Conservation (phyloP, 1,140 invertebrate species). For the Drosophila trapezifrons region DNA sequence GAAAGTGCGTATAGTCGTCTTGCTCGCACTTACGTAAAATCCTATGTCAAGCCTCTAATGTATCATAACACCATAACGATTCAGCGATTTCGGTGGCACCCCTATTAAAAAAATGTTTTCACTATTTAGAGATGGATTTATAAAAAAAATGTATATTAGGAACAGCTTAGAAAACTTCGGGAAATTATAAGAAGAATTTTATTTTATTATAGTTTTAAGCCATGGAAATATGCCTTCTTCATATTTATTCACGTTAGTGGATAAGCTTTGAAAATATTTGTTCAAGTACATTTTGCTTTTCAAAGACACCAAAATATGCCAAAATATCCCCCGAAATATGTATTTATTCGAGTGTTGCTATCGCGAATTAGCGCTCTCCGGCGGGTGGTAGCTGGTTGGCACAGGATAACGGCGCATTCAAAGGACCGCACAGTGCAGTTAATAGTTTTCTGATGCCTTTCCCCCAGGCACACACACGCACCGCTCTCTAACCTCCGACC, state of each 20-base stretch:
- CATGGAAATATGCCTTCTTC: neutral
- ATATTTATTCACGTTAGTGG: neutral
- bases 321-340: constrained; percentile 1
- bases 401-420: constrained; percentile 41
- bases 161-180: neutral
- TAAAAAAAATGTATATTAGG: neutral
- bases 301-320: neutral
- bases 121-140: neutral
- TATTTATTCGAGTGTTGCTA: constrained; percentile 17
- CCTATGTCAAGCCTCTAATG: too few relatives aligned
- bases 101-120: neutral
- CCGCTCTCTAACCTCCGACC: constrained; percentile 31
- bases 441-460: constrained; percentile 59
- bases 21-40: too few relatives aligned
- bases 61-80: too few relatives aligned
- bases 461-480: constrained; percentile 42
- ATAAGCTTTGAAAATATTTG: neutral
- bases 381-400: constrained; percentile 26
- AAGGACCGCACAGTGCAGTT: constrained; percentile 62
- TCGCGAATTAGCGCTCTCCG: constrained; percentile 44
- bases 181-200: too few relatives aligned
- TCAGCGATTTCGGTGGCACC: too few relatives aligned
- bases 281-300: neutral
- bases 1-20: too few relatives aligned
- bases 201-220: too few relatives aligned